Conservation (phyloP, 1,140 invertebrate genomes). For the Planococcus citri region DNA sequence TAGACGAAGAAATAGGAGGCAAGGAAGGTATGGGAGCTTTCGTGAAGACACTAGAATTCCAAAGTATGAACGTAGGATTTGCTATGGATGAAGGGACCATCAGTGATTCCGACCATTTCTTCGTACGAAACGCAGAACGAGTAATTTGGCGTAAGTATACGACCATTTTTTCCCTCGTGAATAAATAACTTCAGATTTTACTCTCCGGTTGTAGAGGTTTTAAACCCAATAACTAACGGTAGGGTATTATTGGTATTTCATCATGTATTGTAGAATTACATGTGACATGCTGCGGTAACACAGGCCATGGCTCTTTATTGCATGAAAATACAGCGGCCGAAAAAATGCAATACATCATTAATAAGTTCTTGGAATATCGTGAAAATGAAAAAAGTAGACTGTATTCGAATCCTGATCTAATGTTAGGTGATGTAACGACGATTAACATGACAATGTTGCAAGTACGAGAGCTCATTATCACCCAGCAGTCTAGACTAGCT, state of each 20-base stretch:
- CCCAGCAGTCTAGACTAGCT: no score
- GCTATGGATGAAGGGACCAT: slow-evolving; percentile 78
- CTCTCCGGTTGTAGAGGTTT: no score
- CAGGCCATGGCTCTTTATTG: slow-evolving; percentile 79
- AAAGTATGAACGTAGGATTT: slow-evolving; percentile 73
- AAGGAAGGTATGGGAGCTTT: slow-evolving; percentile 70
- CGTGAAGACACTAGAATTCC: slow-evolving; percentile 63
- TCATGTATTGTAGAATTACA: no score
- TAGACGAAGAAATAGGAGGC: slow-evolving; percentile 88
- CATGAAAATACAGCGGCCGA: slow-evolving; percentile 69
- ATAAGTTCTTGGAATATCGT: slow-evolving; percentile 61
- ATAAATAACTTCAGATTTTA: neutral
- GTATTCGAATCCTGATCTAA: slow-evolving; percentile 46
- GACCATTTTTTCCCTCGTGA: no score
- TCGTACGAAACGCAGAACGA: slow-evolving; percentile 64
- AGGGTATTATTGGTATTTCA: no score
- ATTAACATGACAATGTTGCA: slow-evolving; percentile 67
- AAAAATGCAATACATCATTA: slow-evolving; percentile 62
- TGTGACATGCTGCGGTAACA: slow-evolving; percentile 58
- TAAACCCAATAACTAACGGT: no score
- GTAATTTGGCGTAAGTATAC: slow-evolving; percentile 57
- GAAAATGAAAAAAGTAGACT: slow-evolving; percentile 51
- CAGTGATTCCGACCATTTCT: slow-evolving; percentile 46
- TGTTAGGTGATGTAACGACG: slow-evolving; percentile 73
- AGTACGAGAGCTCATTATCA: no score